Evolutionary conservation across 92 coral and sea anemone genomes (phyloP).

Genomic region (Parazoanthus darwini): DNA sequence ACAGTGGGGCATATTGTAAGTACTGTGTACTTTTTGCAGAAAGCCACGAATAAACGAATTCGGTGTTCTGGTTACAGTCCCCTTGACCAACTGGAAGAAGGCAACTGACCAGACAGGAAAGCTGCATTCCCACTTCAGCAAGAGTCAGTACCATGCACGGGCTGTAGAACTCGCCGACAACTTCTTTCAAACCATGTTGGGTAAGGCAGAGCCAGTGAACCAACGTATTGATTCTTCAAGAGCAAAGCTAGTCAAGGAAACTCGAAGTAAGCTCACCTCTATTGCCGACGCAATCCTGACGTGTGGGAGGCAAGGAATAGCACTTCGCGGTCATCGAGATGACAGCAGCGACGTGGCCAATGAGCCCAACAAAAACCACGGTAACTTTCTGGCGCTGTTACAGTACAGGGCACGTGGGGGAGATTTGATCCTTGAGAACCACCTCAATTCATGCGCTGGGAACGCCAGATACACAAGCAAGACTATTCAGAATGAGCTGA

Average conservation of each 20-base stretch:
- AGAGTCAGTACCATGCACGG: conserved; percentile 42
- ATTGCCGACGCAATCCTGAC: conserved; percentile 49
- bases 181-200: conserved; percentile 48
- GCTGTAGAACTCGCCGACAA: conserved; percentile 41
- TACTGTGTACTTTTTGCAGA: conserved; percentile 43
- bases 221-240: conserved; percentile 45
- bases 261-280: conserved; percentile 44
- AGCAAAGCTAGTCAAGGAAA: conserved; percentile 46
- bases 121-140: conserved; percentile 44
- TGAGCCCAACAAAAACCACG: conserved; percentile 35
- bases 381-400: conserved; percentile 37
- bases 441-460: conserved; percentile 29
- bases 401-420: conserved; percentile 43
- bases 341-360: conserved; percentile 36
- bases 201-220: conserved; percentile 45
- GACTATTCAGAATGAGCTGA: conserved; percentile 48
- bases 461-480: conserved; percentile 47
- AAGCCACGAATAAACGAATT: conserved; percentile 38
- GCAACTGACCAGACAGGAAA: conserved; percentile 32
- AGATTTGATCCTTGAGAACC: conserved; percentile 30
- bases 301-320: conserved; percentile 50
- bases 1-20: conserved; percentile 44
- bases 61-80: conserved; percentile 37
- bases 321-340: conserved; percentile 48
- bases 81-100: conserved; percentile 46